Base-by-base conservation (phyloP, 2,797 vertebrate species). In the Australoheros facetus region DNA sequence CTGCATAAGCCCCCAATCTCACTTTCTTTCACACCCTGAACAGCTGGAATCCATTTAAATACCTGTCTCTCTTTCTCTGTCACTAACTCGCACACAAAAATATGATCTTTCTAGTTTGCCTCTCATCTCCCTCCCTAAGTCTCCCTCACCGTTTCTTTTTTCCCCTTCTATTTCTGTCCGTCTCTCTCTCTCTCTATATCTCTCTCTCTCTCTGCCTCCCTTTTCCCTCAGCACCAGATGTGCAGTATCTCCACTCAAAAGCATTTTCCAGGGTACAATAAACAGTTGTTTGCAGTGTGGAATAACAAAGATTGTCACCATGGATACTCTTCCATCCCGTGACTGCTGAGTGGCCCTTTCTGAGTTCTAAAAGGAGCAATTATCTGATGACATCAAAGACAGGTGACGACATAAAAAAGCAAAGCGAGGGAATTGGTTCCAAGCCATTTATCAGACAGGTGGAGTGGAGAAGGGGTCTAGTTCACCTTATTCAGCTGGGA, bases 361-460 rank as follows among this genome's bases (percentile, higher is more conserved):
- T 19, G 79, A 91, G 83, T 94, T 94, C 92, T 93, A 94, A 94
- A 94, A 93, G 94, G 94, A 94, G 93, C 92, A 96, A 95, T 96
- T 96, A 95, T 93, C 93, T 93, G 92, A 91, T 93, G 94, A 95
- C 94, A 95, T 95, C 94, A 96, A 95, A 95, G 92, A 93, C 88
- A 78, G 87, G 84, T 81, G 73, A 92, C 81, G 4, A 69, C 87
- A 91, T 90, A 82, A 93, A 91, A 75, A 92, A 85, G 86, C 81
- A 90, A 88, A 89, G 86, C 77, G 26, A 87, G 80, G 77, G 89
- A 93, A 86, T 81, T 71, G 75, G 66, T 85, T 72, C 78, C 75
- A 59, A 82, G 86, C 88, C 83, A 87, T 91, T 93, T 87, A 91
- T 80, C 85, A 86, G 73, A 78, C 90, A 93, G 90, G 85, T 92